Percentiles rank a stretch among this genome's conserved stretches.
Evolutionary conservation across 53 echinoderm and acorn worm genomes (phyloP).

Genomic region (Echinometra lucunter): DNA sequence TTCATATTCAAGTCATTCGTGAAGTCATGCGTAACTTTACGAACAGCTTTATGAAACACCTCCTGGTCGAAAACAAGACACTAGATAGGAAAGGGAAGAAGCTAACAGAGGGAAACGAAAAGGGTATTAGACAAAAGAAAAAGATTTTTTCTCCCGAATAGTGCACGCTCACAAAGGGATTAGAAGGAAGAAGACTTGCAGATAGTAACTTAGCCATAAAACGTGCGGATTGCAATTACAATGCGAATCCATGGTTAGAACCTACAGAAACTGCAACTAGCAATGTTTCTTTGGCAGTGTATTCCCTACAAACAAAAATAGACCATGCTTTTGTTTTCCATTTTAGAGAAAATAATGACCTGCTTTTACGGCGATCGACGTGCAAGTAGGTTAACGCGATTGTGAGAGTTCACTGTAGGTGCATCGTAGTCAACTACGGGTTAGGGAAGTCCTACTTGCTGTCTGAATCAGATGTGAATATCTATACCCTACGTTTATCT

Average conservation of each 20-base stretch:
- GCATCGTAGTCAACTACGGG: not conserved
- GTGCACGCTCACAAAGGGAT: not conserved
- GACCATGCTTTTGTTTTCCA: not conserved
- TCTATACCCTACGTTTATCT: not conserved
- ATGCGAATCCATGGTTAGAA: not conserved
- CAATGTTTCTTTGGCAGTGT: not conserved
- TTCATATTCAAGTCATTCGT: no score
- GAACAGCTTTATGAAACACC: no score
- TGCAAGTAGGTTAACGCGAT: constrained; percentile 1
- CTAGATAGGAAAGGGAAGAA: not conserved
- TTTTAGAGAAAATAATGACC: not conserved
- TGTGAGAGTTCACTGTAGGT: not conserved
- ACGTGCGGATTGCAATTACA: not conserved
- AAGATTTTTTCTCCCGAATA: not conserved
- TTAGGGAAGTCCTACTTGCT: constrained; percentile 32
- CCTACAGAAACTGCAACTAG: not conserved
- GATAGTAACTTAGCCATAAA: no score
- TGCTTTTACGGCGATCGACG: not conserved
- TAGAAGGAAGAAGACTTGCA: no score
- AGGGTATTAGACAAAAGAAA: not conserved
- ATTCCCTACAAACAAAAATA: not conserved
- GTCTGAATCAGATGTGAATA: constrained; percentile 29
- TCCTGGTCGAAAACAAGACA: not conserved
- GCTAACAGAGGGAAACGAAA: not conserved
- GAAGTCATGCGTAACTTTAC: no score